phyloP scores from a whole-genome alignment of 2,797 vertebrate species.

The Malacoraja senta region DNA sequence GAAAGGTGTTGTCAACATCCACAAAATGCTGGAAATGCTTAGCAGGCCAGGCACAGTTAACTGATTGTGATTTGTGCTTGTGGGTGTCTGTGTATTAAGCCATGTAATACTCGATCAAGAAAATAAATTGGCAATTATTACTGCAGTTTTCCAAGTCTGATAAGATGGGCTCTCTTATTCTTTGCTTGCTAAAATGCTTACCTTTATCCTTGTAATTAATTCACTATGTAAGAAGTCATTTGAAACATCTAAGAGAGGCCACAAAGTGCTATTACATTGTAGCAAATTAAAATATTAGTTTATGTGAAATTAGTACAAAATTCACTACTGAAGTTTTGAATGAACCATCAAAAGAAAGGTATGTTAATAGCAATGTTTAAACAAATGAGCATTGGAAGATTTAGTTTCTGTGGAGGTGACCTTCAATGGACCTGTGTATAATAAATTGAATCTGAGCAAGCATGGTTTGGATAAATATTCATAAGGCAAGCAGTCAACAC shows the following conservation, averaged over 20 bases:
- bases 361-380: neutral
- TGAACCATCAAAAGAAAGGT: neutral
- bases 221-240: neutral
- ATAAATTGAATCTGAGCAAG: neutral
- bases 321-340: neutral
- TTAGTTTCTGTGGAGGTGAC: constrained; percentile 25
- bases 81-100: neutral
- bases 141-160: neutral
- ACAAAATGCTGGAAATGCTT: too few species aligned
- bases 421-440: neutral
- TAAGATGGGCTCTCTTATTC: neutral
- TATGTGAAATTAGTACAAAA: neutral
- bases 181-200: neutral
- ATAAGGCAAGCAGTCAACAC: neutral
- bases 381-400: neutral
- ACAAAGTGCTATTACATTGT: too few species aligned
- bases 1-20: neutral
- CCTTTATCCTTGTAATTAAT: neutral
- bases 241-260: neutral
- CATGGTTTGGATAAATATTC: constrained; percentile 29
- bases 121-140: neutral
- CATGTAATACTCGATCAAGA: neutral
- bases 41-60: too few species aligned
- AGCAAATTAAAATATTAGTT: neutral
- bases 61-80: too few species aligned